A percentile compares a stretch with the other conserved stretches of the same genome.
These are phyloP conservation scores for Gallinago paraguaiae DNA, from an alignment of 2,113 vertebrate genomes.

Conservation along the genomic window DNA sequence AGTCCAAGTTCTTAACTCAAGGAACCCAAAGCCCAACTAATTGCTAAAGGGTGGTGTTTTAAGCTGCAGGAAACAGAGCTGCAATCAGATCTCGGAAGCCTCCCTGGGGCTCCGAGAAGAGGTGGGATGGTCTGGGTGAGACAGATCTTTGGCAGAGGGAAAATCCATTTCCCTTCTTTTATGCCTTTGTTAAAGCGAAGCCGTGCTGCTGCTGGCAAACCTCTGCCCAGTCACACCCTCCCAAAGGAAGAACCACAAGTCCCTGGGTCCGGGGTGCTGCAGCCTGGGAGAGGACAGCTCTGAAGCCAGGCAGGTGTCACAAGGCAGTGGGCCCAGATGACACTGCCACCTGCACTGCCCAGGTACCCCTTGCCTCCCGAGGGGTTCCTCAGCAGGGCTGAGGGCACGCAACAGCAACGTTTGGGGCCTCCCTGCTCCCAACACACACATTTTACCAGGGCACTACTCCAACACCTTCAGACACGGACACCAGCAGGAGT, in stretches of 20 bases:
- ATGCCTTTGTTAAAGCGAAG: neutral
- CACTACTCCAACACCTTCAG: neutral
- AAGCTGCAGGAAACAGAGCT: neutral
- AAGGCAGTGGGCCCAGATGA: neutral
- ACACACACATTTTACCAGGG: neutral
- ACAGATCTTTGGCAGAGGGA: neutral
- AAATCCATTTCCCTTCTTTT: neutral
- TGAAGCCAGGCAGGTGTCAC: neutral
- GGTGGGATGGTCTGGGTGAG: neutral
- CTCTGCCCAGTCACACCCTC: neutral
- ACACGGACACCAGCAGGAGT: neutral
- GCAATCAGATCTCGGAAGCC: neutral
- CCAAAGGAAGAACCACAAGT: neutral
- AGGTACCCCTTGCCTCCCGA: neutral
- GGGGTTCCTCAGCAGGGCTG: neutral
- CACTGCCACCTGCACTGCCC: neutral
- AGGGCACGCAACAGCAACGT: accelerated
- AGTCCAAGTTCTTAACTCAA: neutral
- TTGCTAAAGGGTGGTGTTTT: neutral
- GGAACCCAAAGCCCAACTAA: neutral
- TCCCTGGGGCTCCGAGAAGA: neutral
- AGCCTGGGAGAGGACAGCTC: neutral
- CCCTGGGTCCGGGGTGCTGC: neutral
- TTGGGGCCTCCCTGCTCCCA: neutral
- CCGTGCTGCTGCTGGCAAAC: neutral